Evolutionary conservation across 2,888 invertebrate genomes (phyloP), one percentile per base, ranked within the genome.

Genomic region (Kryphioiulus occultus): DNA sequence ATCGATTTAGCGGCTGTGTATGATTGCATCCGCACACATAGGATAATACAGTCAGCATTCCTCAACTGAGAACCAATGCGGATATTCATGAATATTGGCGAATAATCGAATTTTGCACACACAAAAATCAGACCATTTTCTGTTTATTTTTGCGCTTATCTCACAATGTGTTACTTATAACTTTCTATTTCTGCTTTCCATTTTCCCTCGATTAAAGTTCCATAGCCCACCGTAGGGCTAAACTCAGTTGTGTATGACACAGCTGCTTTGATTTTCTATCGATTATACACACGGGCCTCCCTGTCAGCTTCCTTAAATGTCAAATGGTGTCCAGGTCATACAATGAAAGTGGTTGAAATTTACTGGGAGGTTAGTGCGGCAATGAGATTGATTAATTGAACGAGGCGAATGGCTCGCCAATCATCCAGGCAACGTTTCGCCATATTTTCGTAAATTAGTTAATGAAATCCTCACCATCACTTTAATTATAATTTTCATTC

Each of bases 141-240:
- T 78, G 78, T 30, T 78, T 78, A 30, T 17, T 78, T 78, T 78
- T 78, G 30, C 5, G 78, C 78, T 30, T 78, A 78, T 78, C 78
- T 78, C 78, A 30, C 30, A 78, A 78, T 78, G 78, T 78, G 78
- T 78, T 78, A 26, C 26, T 78, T 30, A 10, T 30, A 68, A 78
- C 78, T 17, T 30, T 78, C 78, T 78, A 78, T 78, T 78, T 78
- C 30, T 78, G 78, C 78, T 26, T 78, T 78, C 78, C 78, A 78
- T 15, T n/a, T 78, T 32, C 26, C 30, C 17, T 30, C 30, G 68
- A 30, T 15, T 78, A 53, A 53, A 53, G 53, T n/a, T n/a, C 19
- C 15, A 3, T n/a, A 47, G 1, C 15, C 17, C 10, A 7, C 19
- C n/a, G 15, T 0, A n/a, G 53, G 53, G 30, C 78, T 15, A 15